Percentiles rank a stretch among this genome's conserved stretches.
Evolutionary conservation across 2,113 vertebrate species (phyloP).

Genomic region (Bambusicola thoracicus): DNA sequence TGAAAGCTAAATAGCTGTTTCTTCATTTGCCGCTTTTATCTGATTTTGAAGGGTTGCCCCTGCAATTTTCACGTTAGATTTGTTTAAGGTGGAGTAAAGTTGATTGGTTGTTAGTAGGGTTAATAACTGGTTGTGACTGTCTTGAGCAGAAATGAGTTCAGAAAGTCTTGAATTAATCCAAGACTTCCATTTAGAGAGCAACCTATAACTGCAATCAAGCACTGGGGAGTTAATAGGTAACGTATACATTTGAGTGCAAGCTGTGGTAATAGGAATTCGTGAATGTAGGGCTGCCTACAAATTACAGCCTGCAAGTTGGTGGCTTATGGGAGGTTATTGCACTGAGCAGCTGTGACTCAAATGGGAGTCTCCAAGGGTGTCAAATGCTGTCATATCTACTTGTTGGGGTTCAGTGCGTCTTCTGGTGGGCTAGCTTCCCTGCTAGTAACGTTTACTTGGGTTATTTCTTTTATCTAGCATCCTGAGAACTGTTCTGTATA

Average conservation of each 20-base stretch:
- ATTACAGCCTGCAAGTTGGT: neutral
- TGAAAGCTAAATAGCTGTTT: neutral
- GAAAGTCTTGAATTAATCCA: slow-evolving; percentile 20
- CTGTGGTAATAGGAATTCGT: neutral
- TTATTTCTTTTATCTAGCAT: neutral
- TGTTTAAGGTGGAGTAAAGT: neutral
- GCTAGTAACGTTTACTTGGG: neutral
- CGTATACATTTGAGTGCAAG: neutral
- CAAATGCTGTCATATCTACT: rapidly evolving
- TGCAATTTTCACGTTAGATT: neutral
- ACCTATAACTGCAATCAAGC: neutral
- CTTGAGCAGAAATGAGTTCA: neutral
- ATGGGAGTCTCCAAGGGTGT: neutral
- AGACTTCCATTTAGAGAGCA: slow-evolving; percentile 22
- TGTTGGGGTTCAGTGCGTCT: neutral
- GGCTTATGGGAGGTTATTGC: neutral
- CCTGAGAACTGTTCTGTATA: neutral
- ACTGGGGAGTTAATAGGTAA: neutral
- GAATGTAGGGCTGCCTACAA: neutral
- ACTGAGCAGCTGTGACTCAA: neutral
- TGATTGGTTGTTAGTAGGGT: slow-evolving; percentile 1
- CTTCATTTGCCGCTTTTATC: neutral
- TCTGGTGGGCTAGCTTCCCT: neutral
- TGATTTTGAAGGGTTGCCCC: neutral
- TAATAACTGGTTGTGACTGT: slow-evolving; percentile 19